Evolutionary conservation across 2,888 invertebrate species (phyloP), one percentile per base, ranked within the genome.

Genomic region (Andrena chrysosceles): DNA sequence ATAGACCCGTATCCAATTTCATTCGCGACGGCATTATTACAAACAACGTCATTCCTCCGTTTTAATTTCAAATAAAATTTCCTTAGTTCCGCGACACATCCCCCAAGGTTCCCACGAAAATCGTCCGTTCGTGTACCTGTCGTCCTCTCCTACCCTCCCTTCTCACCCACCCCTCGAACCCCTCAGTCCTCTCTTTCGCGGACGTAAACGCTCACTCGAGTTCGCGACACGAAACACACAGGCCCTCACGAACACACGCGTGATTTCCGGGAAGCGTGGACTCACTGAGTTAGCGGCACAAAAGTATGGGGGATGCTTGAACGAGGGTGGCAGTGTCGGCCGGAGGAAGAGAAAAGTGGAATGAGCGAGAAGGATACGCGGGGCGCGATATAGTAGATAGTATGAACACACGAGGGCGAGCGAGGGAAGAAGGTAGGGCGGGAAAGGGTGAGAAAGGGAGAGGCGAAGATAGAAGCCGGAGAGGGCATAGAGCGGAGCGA

Each of bases 231-330:
- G 75, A 81, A 75, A 62, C 64, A 80, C 70, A 70, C 69, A 62
- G 60, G 13, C 60, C 16, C 42, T 31, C 62, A 35, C 69, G 72
- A 64, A 77, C 67, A 81, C 78, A 81, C 79, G 31, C 70, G 67
- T 76, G 77, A 83, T 83, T 78, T 71, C 81, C 68, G 72, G 54
- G 76, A 78, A 76, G 68, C 83, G 84, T 76, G 83, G 77, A 82
- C 77, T 73, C 76, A 85, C 81, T 84, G 87, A 85, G 87, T 87
- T 87, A 87, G 68, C 81, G 79, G 70, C 78, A 80, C 71, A 77
- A 83, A 85, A 78, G 80, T 74, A 73, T 48, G 60, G 74, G 73
- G 81, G 69, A 66, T 81, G 72, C 76, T 76, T 31, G 81, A 76
- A 81, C 83, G 75, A 71, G 81, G 75, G 75, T 78, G 60, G 73